Base-by-base conservation (phyloP, 2,797 vertebrate genomes). In the Sphenodon punctatus region DNA sequence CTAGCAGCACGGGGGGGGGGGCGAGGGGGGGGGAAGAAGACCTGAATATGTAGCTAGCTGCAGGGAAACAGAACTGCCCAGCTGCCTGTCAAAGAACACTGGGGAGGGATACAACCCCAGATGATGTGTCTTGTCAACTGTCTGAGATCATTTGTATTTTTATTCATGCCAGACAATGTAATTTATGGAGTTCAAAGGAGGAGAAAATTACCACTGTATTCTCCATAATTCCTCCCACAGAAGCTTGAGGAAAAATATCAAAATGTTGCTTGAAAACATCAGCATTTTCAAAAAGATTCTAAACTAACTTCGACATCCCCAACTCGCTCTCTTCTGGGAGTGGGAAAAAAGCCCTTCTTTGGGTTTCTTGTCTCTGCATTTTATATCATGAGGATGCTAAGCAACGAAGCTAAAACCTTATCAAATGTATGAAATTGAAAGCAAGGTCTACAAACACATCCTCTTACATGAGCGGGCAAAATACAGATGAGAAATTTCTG, bases 61-160 rank as follows among this genome's bases (percentile, higher is more conserved):
- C 32, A 2, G 77, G 69, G 87, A 78, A 75, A 75, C 48, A 78
- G 84, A 87, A 46, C 70, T 82, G 89, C 75, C 88, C 90, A 87
- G 87, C 88, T 92, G 88, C 85, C 78, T 91, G 90, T 84, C 87
- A 90, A 81, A 61, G n/a, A 73, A 17, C 34, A 3, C 84, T 84
- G 88, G 76, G 23, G 75, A 67, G 36, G 66, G 67, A 71, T 86
- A 77, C 16, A 73, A 49, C 82, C 68, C 48, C 56, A 15, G 74
- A 80, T 65, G 78, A 86, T 85, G 74, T 88, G 80, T 87, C 89
- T 83, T 91, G 51, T 78, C 58, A 41, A 48, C 48, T 34, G 61
- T 27, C 61, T 75, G 64, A 56, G 63, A 78, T 71, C 36, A 23
- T 90, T 85, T 86, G 76, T 84, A 20, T 67, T 70, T 87, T 71